These are phyloP conservation scores for Limonius californicus DNA, from an alignment of 1,140 invertebrate species.

Conservation along the genomic window DNA sequence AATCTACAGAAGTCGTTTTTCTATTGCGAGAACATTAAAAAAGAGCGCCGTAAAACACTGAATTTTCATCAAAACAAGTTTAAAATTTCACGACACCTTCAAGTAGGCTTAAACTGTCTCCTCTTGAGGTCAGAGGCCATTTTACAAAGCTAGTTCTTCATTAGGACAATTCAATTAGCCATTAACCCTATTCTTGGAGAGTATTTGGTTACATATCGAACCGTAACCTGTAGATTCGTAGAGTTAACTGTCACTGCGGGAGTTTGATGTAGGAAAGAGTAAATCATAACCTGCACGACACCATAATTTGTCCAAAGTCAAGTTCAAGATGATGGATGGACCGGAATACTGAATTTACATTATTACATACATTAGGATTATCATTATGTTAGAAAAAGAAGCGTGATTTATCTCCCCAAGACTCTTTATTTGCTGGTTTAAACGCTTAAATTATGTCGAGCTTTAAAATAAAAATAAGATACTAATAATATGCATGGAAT, in stretches of 20 bases:
- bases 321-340: constrained; percentile 3
- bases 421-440: not conserved
- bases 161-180: not conserved
- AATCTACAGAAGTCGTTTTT: too few species aligned
- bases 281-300: constrained; percentile 6
- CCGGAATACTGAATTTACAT: constrained; percentile 5
- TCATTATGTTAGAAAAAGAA: constrained; percentile 5
- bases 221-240: not conserved
- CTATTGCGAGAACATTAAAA: too few species aligned
- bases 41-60: too few species aligned
- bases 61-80: too few species aligned
- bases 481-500: not conserved
- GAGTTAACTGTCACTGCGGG: not conserved
- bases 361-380: constrained; percentile 14
- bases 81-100: too few species aligned
- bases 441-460: constrained; percentile 2
- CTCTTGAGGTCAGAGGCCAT: too few species aligned
- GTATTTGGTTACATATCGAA: not conserved
- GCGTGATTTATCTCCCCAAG: not conserved
- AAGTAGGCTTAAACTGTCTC: too few species aligned
- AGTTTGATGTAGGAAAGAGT: constrained; percentile 6
- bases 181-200: not conserved
- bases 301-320: constrained; percentile 10
- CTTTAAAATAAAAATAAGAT: not conserved
- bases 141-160: not conserved